phyloP scores from a whole-genome alignment of 2,888 invertebrate genomes.

The Pherbina coryleti region DNA sequence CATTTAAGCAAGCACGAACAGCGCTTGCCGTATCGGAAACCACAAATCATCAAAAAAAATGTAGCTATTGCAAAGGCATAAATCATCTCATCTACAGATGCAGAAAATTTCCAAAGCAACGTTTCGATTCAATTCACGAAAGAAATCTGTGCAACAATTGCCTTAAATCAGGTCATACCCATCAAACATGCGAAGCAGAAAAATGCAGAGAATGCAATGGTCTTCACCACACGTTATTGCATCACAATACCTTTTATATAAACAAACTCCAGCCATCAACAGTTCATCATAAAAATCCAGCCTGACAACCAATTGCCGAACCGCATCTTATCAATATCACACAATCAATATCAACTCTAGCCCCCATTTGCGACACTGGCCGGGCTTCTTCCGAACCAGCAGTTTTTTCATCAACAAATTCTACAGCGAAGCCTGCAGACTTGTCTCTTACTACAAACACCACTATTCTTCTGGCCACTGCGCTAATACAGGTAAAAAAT shows the following conservation, averaged over 20 bases:
- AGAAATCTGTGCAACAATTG: conserved; percentile 37
- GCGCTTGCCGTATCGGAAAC: not conserved
- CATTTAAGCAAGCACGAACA: not conserved
- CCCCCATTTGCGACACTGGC: too few relatives aligned
- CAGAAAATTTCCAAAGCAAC: conserved; percentile 33
- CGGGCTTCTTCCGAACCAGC: too few relatives aligned
- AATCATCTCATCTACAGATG: conserved; percentile 23
- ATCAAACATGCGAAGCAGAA: conserved; percentile 22
- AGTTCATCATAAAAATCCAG: too few relatives aligned
- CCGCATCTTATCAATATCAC: too few relatives aligned
- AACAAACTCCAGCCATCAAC: not conserved
- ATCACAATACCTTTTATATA: conserved; percentile 23
- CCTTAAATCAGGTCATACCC: conserved; percentile 28
- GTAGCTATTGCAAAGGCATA: conserved; percentile 16
- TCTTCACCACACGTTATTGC: conserved; percentile 22
- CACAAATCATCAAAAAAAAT: not conserved
- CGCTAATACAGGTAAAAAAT: too few relatives aligned
- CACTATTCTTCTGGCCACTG: not conserved
- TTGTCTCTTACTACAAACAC: too few relatives aligned
- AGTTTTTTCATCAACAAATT: too few relatives aligned
- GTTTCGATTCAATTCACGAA: conserved; percentile 36
- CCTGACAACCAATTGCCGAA: not conserved
- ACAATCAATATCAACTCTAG: too few relatives aligned
- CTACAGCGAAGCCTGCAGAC: too few relatives aligned
- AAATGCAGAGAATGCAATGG: conserved; percentile 26